Evolutionary conservation across 2,797 vertebrate species (phyloP), one percentile per base, ranked within the genome.

Genomic region (Menidia menidia): DNA sequence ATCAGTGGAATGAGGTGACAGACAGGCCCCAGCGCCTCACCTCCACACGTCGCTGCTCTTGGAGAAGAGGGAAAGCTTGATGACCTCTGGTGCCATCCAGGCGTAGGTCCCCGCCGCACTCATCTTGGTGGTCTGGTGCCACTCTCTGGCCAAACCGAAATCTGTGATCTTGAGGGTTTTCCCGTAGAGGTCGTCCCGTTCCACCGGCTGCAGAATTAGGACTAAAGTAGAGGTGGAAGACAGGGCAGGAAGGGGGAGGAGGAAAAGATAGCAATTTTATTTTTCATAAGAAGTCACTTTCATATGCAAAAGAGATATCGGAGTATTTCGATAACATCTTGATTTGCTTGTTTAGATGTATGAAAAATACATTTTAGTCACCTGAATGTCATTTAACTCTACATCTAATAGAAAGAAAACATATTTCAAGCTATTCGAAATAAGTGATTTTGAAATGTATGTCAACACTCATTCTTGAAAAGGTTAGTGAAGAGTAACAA

Each of bases 1-100:
- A 74, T 31, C 11, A 25, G 47, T 48, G 56, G 25, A 58, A 12
- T 16, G 4, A 30, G 14, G 14, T 30, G 64, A 31, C 30, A 44
- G 12, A 15, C 19, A 4, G 8, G 60, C 4, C 1, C 1, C 0
- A 16, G 35, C 5, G 18, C 7, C 25, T 60, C 89, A 97, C 96
- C 96, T 98, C 96, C 96, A 98, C 80, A 98, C 95, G 0, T 98
- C 96, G 35, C 96, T 98, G 94, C 95, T 97, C 89, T 98, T 98
- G 86, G 96, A 97, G 91, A 97, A 97, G 41, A 96, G 93, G 11
- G 96, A 97, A 51, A 96, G 92, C 47, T 95, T 96, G 89, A 98
- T 97, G 87, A 97, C 96, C 87, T 97, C 96, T 0, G 96, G 96
- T 1, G 96, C 96, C 96, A 97, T 97, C 96, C 96, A 97, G 75